These are phyloP conservation scores for Okapia johnstoni DNA, from an alignment of 2,113 vertebrate species.

Conservation along the genomic window DNA sequence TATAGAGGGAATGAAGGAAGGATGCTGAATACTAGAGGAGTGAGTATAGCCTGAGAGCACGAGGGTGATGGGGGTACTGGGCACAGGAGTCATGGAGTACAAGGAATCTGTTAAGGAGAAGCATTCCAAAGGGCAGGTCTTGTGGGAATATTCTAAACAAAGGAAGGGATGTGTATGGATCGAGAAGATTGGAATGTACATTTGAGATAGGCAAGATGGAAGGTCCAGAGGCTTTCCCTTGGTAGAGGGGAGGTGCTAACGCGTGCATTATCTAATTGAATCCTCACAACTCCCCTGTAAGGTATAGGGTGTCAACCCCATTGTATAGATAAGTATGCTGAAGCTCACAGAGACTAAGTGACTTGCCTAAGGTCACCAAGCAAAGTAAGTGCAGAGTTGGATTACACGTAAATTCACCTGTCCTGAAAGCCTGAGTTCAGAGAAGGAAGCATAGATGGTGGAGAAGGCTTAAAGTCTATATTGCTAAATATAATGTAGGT, in stretches of 20 bases:
- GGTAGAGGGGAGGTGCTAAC: background rate
- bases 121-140: background rate
- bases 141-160: background rate
- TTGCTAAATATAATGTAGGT: background rate
- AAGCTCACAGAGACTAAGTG: background rate
- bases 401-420: background rate
- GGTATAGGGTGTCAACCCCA: background rate
- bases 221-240: background rate
- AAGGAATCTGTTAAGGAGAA: background rate
- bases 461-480: background rate
- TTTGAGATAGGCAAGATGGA: background rate
- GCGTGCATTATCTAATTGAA: background rate
- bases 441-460: background rate
- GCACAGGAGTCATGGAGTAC: background rate
- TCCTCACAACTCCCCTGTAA: background rate
- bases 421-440: background rate
- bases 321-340: background rate
- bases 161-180: background rate
- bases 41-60: background rate
- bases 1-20: background rate
- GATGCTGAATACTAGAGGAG: background rate
- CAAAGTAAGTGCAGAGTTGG: background rate
- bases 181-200: background rate
- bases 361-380: background rate
- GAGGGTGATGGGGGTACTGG: background rate